Percentiles rank a stretch among this genome's conserved stretches.
Conservation (phyloP, 2,797 vertebrate species). For the Pteronotus mesoamericanus region DNA sequence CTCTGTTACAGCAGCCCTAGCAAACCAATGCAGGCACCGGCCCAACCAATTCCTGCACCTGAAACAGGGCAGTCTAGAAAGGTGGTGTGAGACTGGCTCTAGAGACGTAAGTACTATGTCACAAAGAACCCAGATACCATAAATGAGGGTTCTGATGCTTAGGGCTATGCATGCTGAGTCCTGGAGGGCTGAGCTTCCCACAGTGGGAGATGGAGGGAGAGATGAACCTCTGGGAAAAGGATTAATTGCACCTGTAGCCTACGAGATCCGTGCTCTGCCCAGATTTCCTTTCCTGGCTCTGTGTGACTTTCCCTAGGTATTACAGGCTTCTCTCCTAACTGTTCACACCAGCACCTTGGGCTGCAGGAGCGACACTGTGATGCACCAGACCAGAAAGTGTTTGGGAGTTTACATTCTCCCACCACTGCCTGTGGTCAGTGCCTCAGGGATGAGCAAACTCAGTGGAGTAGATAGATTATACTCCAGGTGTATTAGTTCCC, state of each 20-base stretch:
- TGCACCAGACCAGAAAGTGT: background rate
- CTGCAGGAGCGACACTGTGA: background rate
- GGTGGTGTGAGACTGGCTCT: background rate
- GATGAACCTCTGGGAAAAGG: background rate
- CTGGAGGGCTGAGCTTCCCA: background rate
- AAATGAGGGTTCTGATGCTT: background rate
- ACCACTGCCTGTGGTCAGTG: background rate
- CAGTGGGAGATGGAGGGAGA: background rate
- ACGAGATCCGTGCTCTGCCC: fast-evolving
- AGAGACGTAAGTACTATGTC: background rate
- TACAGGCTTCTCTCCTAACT: background rate
- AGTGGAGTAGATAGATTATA: background rate
- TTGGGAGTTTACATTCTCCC: background rate
- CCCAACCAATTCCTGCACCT: background rate
- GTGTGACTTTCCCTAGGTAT: background rate
- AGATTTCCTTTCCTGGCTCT: background rate
- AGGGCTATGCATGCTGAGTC: background rate
- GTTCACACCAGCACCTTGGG: background rate
- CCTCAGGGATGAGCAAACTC: background rate
- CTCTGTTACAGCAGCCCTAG: background rate
- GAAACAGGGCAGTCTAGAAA: background rate
- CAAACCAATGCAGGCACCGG: background rate
- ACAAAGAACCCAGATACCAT: background rate
- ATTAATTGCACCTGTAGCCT: background rate
- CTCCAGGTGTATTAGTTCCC: background rate